Percentiles rank a stretch among this genome's conserved stretches.
phyloP scores from a whole-genome alignment of 1,140 invertebrate species.

The Drosophila arizonae region DNA sequence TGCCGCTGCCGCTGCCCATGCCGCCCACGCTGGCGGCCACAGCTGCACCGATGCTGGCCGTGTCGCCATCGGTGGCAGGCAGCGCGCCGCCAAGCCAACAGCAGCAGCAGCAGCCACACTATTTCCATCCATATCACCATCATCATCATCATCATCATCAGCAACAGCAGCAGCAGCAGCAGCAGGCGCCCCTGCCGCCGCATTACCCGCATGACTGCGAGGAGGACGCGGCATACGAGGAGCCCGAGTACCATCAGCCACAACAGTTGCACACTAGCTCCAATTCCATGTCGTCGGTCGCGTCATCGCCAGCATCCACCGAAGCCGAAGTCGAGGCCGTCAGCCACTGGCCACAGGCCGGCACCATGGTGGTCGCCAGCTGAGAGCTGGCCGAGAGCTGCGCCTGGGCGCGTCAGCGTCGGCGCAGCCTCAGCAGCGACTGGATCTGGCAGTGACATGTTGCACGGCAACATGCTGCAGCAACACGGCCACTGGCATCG shows the following conservation, averaged over 20 bases:
- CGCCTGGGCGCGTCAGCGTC: constrained; percentile 45
- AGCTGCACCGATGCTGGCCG: constrained; percentile 36
- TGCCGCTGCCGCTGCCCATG: constrained; percentile 54
- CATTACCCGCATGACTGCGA: constrained; percentile 68
- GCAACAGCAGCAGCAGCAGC: constrained; percentile 26
- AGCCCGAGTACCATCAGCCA: constrained; percentile 79
- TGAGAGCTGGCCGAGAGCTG: constrained; percentile 68
- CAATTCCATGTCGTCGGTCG: constrained; percentile 60
- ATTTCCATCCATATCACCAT: constrained; percentile 70
- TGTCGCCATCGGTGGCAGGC: constrained; percentile 38
- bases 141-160: constrained; percentile 46
- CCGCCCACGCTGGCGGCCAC: constrained; percentile 41
- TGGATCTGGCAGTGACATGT: constrained; percentile 73
- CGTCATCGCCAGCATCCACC: constrained; percentile 55
- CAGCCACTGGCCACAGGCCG: constrained; percentile 69
- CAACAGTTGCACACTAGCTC: constrained; percentile 56
- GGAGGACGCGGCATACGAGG: constrained; percentile 70
- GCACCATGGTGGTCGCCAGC: constrained; percentile 78
- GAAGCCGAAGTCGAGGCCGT: constrained; percentile 20
- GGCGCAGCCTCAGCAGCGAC: constrained; percentile 44
- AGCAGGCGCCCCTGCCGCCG: constrained; percentile 24
- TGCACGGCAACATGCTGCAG: constrained; percentile 37
- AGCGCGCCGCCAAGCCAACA: constrained; percentile 28
- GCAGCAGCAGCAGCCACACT: constrained; percentile 45
- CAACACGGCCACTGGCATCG: constrained; percentile 3